Evolutionary conservation across 30 jellyfish, hydroid and myxozoan genomes (phyloP).

Genomic region (Hydractinia symbiolongicarpus): DNA sequence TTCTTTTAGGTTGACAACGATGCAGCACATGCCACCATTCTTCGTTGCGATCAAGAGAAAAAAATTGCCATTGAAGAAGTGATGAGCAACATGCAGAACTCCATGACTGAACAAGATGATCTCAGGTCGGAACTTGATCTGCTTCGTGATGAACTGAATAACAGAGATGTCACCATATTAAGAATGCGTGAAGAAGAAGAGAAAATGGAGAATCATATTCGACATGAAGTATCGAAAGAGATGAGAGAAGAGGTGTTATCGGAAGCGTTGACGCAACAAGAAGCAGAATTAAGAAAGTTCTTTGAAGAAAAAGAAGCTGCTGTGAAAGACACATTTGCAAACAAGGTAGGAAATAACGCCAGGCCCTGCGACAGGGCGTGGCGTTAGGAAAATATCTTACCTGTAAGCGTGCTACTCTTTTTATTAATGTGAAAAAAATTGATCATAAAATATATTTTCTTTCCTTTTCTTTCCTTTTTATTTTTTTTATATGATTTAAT

Average conservation of each 20-base stretch:
- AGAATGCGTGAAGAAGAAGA: slow-evolving; percentile 29
- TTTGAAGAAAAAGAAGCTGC: slow-evolving; percentile 79
- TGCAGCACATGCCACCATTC: slow-evolving; percentile 56
- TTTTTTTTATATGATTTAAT: too few relatives aligned
- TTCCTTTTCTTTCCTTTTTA: too few relatives aligned
- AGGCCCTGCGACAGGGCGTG: too few relatives aligned
- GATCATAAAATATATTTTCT: background rate
- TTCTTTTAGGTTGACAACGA: slow-evolving; percentile 15
- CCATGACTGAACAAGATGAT: slow-evolving; percentile 67
- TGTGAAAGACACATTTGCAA: slow-evolving; percentile 67
- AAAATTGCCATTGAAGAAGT: slow-evolving; percentile 64
- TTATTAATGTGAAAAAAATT: background rate
- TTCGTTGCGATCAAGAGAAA: slow-evolving; percentile 77
- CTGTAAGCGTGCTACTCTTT: background rate
- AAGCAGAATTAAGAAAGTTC: slow-evolving; percentile 63
- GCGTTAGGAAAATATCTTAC: background rate
- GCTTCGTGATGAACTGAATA: slow-evolving; percentile 59
- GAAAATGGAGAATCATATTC: slow-evolving; percentile 15
- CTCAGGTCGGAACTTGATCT: slow-evolving; percentile 40
- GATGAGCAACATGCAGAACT: slow-evolving; percentile 65
- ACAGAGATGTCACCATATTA: slow-evolving; percentile 20
- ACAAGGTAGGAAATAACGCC: slow-evolving; percentile 44
- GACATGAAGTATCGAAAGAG: slow-evolving; percentile 52
- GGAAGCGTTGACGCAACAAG: slow-evolving; percentile 72
- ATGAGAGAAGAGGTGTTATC: slow-evolving; percentile 49